Percentiles rank a stretch among this genome's conserved stretches.
These are phyloP conservation scores for Taurulus bubalis DNA, from an alignment of 2,113 vertebrate species.

Conservation along the genomic window DNA sequence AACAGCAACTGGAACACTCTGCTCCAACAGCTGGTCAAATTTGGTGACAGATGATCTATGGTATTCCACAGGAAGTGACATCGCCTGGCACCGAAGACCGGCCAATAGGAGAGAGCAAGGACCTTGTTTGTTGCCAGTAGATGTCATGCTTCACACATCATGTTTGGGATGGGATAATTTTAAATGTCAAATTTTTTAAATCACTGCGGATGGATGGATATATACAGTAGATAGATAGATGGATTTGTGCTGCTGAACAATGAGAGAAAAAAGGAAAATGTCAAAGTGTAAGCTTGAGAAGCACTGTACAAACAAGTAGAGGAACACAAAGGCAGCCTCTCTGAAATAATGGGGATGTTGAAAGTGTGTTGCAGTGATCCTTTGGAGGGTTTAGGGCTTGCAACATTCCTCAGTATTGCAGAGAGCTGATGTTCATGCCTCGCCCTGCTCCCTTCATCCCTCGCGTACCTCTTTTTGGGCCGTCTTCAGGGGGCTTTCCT, in stretches of 20 bases:
- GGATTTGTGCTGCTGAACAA: background rate
- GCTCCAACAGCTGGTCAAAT: constrained; percentile 41
- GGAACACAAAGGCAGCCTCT: background rate
- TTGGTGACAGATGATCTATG: constrained; percentile 54
- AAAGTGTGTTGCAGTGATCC: constrained; percentile 48
- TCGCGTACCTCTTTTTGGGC: constrained; percentile 69
- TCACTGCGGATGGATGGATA: background rate
- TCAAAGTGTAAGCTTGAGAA: constrained; percentile 20
- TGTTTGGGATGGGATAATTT: background rate
- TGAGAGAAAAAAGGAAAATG: background rate
- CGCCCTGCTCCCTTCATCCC: constrained; percentile 52
- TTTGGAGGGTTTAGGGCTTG: constrained; percentile 60
- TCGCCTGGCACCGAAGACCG: constrained; percentile 45
- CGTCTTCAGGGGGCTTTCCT: constrained; percentile 81
- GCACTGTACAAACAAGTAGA: constrained; percentile 5
- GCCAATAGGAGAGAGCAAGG: constrained; percentile 15
- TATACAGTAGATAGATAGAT: background rate
- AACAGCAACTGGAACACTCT: constrained; percentile 30
- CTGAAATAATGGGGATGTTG: constrained; percentile 23
- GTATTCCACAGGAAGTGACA: constrained; percentile 56
- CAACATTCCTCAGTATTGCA: constrained; percentile 71
- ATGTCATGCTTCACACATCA: constrained; percentile 3
- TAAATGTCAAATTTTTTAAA: background rate
- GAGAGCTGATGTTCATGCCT: constrained; percentile 66
- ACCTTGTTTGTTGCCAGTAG: constrained; percentile 11